phyloP scores from a whole-genome alignment of 2,113 vertebrate species.

The Dascyllus trimaculatus region DNA sequence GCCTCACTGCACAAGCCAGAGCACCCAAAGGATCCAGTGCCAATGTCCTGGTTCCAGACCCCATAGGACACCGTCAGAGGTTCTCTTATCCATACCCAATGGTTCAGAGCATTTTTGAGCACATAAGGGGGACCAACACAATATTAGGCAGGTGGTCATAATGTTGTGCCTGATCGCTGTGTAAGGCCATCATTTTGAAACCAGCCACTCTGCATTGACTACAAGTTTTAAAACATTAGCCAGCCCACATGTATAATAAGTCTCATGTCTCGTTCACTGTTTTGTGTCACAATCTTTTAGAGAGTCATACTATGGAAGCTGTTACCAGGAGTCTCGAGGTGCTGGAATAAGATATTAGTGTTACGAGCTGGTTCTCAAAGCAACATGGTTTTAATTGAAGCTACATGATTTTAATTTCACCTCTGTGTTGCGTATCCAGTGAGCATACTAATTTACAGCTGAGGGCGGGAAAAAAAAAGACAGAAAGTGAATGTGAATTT shows the following conservation, averaged over 20 bases:
- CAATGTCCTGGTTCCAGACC: too few relatives aligned
- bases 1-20: too few relatives aligned
- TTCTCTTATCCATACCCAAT: too few relatives aligned
- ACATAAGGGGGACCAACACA: too few relatives aligned
- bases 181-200: background rate
- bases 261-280: slow-evolving; percentile 3
- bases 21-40: too few relatives aligned
- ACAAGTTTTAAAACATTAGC: background rate
- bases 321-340: background rate
- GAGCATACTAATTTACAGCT: slow-evolving; percentile 44
- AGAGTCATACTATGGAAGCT: slow-evolving; percentile 7
- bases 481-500: slow-evolving; percentile 21
- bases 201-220: background rate
- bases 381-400: slow-evolving; percentile 60
- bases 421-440: slow-evolving; percentile 23
- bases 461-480: background rate
- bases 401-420: slow-evolving; percentile 41
- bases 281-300: slow-evolving; percentile 10
- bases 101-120: too few relatives aligned
- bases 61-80: too few relatives aligned
- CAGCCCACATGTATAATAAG: background rate
- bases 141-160: too few relatives aligned
- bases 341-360: slow-evolving; percentile 37
- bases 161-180: too few relatives aligned
- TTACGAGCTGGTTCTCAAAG: slow-evolving; percentile 44